phyloP scores from a whole-genome alignment of 2,113 vertebrate species.

The Nerophis lumbriciformis region DNA sequence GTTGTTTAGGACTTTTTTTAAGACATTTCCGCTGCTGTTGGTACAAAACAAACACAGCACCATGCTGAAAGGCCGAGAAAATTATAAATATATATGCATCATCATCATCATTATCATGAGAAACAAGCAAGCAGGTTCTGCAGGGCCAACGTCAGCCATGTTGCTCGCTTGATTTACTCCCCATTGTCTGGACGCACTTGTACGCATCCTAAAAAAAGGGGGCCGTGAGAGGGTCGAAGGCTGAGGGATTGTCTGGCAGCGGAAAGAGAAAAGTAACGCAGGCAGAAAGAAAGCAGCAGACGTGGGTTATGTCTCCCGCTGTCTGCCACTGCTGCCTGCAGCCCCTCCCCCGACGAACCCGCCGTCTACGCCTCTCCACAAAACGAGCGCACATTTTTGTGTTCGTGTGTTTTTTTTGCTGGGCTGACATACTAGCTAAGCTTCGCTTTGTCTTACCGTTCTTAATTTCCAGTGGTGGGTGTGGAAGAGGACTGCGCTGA shows the following conservation, averaged over 20 bases:
- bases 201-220: background rate
- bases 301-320: conserved; percentile 22
- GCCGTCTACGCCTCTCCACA: conserved; percentile 35
- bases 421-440: conserved; percentile 5
- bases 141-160: conserved; percentile 78
- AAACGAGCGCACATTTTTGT: conserved; percentile 44
- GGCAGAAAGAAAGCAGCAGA: conserved; percentile 27
- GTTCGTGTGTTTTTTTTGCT: conserved; percentile 26
- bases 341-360: conserved; percentile 48
- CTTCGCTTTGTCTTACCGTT: conserved; percentile 45
- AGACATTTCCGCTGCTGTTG: too few relatives aligned
- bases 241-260: background rate
- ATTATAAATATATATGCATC: conserved; percentile 12
- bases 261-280: conserved; percentile 5
- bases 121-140: conserved; percentile 43
- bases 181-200: conserved; percentile 52
- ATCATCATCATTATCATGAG: conserved; percentile 16
- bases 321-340: conserved; percentile 28
- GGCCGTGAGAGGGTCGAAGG: conserved; percentile 11
- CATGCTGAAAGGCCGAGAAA: background rate
- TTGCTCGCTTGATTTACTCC: conserved; percentile 64
- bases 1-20: too few relatives aligned
- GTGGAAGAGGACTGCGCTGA: conserved; percentile 14
- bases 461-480: conserved; percentile 2
- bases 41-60: background rate